Conservation (phyloP, 1,140 invertebrate genomes). For the Rhagoletis zephyria region DNA sequence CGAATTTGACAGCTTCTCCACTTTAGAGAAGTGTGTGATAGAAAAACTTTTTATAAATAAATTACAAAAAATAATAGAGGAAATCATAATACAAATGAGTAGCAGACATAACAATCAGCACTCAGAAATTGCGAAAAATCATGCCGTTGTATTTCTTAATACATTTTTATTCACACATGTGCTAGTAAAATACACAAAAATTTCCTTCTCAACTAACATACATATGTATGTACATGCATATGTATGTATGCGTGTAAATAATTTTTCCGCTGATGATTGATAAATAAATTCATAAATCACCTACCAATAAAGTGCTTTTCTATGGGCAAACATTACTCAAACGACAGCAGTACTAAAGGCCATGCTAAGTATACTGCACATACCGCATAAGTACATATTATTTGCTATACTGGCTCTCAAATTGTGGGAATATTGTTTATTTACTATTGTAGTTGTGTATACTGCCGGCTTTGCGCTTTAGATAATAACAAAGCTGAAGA, state of each 20-base stretch:
- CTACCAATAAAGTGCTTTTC: not conserved
- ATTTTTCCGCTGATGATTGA: constrained; percentile 10
- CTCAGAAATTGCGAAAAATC: constrained; percentile 1
- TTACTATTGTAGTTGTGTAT: not conserved
- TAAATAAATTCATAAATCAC: constrained; percentile 5
- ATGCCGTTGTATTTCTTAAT: too few species aligned
- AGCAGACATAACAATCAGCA: constrained; percentile 48
- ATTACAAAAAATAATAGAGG: not conserved
- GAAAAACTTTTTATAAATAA: not conserved
- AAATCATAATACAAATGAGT: not conserved
- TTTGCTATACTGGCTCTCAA: not conserved
- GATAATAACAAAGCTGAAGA: not conserved
- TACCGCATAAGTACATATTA: too few species aligned
- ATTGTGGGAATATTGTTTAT: not conserved
- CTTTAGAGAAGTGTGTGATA: too few species aligned
- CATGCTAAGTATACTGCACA: too few species aligned
- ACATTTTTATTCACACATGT: not conserved
- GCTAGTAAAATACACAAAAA: not conserved
- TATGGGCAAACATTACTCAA: not conserved
- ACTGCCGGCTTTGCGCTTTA: not conserved
- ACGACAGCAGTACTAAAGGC: not conserved
- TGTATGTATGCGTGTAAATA: not conserved
- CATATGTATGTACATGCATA: not conserved
- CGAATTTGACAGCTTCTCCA: too few species aligned
- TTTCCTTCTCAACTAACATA: not conserved